Base-by-base conservation (phyloP, 2,888 invertebrate species). In the Deilephila porcellus region DNA sequence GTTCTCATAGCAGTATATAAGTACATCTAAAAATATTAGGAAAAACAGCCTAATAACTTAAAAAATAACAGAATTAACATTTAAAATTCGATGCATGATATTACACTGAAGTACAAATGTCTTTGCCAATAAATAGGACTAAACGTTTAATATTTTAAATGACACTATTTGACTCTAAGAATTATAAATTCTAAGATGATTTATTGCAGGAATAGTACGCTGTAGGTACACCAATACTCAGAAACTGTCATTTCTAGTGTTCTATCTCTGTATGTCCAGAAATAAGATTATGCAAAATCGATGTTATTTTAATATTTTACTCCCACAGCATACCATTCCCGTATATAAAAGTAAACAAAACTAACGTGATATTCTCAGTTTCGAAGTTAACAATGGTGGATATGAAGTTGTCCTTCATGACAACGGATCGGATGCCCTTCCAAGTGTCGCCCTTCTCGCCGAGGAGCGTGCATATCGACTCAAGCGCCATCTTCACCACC, bases 351-450 rank as follows among this genome's bases (percentile, higher is more conserved):
- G 76, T 79, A 76, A 83, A 96, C 96, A 96, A 98, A 98, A 96
- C 97, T 96, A 98, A 98, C 97, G 97, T 97, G 95, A 99, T 97
- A 89, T 97, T 96, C 89, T 98, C 98, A 80, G 98, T 98, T 95
- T 97, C 97, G 96, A 98, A 98, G 96, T 98, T 98, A 94, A 98
- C 97, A 92, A 98, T 98, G 82, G 98, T 98, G 74, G 97, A 97
- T 93, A 98, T 98, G 95, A 98, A 98, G 96, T 98, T 98, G 93
- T 99, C 99, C 95, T 98, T 97, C 96, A 99, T 98, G 89, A 99
- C 97, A 83, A 98, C 97, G 79, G 97, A 97, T 76, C 98, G 97
- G 93, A 98, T 98, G 82, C 97, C 97, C 94, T 98, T 98, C 99
- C 99, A 99, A 85, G 99, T 98, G 89, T 96, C 97, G 75, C 98